Base-by-base conservation (phyloP, 1,140 invertebrate species). In the Archivesica marissinica region DNA sequence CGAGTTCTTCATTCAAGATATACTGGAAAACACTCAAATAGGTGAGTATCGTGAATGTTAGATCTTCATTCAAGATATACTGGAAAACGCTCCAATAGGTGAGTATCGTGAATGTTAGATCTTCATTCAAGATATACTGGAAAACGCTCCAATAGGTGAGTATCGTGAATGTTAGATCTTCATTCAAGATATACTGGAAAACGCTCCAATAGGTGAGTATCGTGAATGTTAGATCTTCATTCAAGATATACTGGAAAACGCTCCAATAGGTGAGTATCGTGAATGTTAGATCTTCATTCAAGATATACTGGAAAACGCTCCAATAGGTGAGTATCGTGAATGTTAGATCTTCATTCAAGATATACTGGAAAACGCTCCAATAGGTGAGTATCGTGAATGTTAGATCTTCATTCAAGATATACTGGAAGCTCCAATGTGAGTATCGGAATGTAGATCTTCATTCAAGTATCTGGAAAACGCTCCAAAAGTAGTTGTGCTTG, bases 1-100 rank as follows among this genome's bases (percentile, higher is more conserved):
- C 23, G 74, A 76, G 17, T 56, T 47, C 15, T 76, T 76, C 74
- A 76, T 76, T 23, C 35, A 56, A n/a, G 30, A 59, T 59, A 23
- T 76, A 15, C 56, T 76, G 74, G 74, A 76, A 56, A 76, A 76
- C n/a, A 44, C 68, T 25, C 7, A 2, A 72, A 38, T 41, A 72
- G 35, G 68, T 72, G 7, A 72, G 39, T 38, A 25, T 20, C 17
- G 13, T 64, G 28, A 33, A 4, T 13, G 25, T 33, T 4, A 23
- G 4, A 15, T 64, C 3, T 15, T 20, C 11, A 7, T 30, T 64
- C 20, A 23, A 30, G 23, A 33, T 64, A 64, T 30, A 38, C 23
- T 30, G 25, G 6, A 20, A 2, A 2, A 11, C 47, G 35, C 13
- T n/a, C 68, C 9, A 1, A 3, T 74, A 9, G 6, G 17, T 39